Percentiles rank a stretch among this genome's conserved stretches.
Evolutionary conservation across 2,113 vertebrate genomes (phyloP).

Genomic region (Peromyscus polionotus): DNA sequence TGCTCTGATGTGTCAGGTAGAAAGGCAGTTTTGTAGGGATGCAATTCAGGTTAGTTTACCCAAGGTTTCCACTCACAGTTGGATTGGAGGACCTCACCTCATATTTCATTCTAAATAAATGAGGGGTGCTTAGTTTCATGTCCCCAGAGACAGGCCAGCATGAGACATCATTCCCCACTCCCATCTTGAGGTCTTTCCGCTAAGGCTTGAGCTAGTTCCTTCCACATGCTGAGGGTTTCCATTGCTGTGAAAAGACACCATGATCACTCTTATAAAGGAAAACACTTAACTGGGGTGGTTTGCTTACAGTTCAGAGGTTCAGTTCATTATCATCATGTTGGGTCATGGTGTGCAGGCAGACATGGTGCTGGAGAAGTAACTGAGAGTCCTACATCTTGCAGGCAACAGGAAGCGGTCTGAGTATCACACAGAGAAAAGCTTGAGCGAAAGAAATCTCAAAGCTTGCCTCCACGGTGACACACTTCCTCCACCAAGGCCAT

Average conservation of each 20-base stretch:
- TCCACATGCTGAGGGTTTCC: not conserved
- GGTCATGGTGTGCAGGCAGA: not conserved
- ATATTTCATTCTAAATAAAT: not conserved
- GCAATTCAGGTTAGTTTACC: not conserved
- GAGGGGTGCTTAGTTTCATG: not conserved
- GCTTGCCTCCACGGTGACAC: not conserved
- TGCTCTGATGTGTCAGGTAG: not conserved
- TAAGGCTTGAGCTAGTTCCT: not conserved
- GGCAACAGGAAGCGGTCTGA: not conserved
- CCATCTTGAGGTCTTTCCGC: not conserved
- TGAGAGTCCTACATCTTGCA: not conserved
- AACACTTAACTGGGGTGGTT: not conserved
- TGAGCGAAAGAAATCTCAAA: not conserved
- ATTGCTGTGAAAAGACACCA: not conserved
- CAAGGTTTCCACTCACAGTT: not conserved
- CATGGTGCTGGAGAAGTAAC: not conserved
- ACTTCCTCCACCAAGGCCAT: not conserved
- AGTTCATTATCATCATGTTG: not conserved
- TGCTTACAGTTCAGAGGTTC: not conserved
- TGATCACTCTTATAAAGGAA: not conserved
- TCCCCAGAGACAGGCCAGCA: conserved; percentile 9
- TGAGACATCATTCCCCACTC: not conserved
- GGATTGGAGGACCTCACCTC: not conserved
- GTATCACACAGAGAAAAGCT: not conserved
- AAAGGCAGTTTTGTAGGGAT: not conserved